Conservation (phyloP, 2,113 vertebrate species). For the Tragelaphus buxtoni region DNA sequence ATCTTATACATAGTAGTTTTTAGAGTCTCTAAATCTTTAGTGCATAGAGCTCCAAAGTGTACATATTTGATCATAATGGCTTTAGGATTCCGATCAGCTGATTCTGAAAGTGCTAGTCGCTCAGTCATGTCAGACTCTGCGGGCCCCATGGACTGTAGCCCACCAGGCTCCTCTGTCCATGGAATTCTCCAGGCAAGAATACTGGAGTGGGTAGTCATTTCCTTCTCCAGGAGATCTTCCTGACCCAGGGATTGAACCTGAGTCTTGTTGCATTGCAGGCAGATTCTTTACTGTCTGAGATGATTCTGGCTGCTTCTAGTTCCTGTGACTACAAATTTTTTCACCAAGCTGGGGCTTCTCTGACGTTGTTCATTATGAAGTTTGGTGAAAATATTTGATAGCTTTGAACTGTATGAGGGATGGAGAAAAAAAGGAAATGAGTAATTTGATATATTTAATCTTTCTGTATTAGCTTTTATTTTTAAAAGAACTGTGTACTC, state of each 20-base stretch:
- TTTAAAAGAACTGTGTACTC: conserved; percentile 50
- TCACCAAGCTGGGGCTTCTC: not conserved
- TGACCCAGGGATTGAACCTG: not conserved
- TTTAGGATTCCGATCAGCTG: not conserved
- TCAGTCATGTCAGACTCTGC: not conserved
- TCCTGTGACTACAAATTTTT: not conserved
- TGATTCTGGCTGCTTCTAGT: not conserved
- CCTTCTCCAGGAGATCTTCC: not conserved
- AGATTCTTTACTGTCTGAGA: not conserved
- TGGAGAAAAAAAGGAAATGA: not conserved
- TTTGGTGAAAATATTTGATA: not conserved
- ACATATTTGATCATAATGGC: not conserved
- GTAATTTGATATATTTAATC: not conserved
- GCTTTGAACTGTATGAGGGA: not conserved
- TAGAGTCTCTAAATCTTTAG: conserved; percentile 14
- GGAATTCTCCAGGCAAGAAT: not conserved
- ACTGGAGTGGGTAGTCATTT: not conserved
- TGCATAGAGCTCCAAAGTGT: not conserved
- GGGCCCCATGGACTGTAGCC: not conserved
- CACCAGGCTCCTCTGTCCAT: not conserved
- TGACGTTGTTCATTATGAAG: not conserved
- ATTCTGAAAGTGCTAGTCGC: not conserved
- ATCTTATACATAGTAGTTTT: not conserved
- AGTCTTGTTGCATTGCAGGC: not conserved
- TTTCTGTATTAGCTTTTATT: conserved; percentile 24